Conservation (phyloP, 2,888 invertebrate genomes). For the Lepeophtheirus nordmannii region DNA sequence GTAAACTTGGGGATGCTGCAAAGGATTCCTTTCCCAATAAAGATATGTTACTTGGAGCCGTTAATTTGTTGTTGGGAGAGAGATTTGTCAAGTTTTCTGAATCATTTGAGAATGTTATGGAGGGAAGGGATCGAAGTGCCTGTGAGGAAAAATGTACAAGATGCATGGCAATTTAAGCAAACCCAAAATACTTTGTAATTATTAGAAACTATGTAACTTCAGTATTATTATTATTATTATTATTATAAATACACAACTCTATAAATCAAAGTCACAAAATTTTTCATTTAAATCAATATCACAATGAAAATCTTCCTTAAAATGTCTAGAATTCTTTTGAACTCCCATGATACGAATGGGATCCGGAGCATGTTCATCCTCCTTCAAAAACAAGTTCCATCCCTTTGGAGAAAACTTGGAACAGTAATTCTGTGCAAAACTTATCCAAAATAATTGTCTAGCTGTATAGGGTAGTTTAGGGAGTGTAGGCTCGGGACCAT, state of each 20-base stretch:
- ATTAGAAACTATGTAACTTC: too few relatives aligned
- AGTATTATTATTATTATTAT: too few relatives aligned
- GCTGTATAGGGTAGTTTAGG: neutral
- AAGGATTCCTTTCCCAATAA: neutral
- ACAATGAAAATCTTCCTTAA: neutral
- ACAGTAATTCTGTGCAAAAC: neutral
- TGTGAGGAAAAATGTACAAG: constrained; percentile 13
- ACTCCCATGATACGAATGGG: neutral
- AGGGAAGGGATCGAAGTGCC: neutral
- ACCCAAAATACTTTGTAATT: neutral
- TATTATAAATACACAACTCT: too few relatives aligned
- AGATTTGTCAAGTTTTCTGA: neutral
- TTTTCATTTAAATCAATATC: neutral
- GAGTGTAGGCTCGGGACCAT: neutral
- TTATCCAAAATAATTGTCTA: neutral
- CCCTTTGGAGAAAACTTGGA: neutral
- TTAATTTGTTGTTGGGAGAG: neutral
- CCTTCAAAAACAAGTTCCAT: neutral
- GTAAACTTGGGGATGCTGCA: constrained; percentile 3
- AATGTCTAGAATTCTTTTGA: neutral
- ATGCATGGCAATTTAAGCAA: constrained; percentile 1
- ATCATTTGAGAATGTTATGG: neutral
- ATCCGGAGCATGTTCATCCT: neutral
- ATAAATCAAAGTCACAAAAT: neutral
- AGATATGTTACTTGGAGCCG: constrained; percentile 8